Base-by-base conservation (phyloP, 1,140 invertebrate genomes). In the Eumeta japonica region DNA sequence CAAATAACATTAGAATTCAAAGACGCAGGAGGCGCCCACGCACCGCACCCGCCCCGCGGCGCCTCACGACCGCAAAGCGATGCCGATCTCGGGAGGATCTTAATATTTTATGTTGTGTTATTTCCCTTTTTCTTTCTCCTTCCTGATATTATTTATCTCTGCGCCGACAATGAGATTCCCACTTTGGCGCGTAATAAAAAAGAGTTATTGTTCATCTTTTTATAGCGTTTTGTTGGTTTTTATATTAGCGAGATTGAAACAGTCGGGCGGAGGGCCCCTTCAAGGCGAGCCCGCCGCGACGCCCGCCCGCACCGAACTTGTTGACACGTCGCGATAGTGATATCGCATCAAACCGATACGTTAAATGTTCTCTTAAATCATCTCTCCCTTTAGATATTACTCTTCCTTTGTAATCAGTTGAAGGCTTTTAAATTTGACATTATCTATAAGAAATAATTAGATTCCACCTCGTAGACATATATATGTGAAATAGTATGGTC, bases 71-170 rank as follows among this genome's bases (percentile, higher is more conserved):
- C 68, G 55, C 68, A 60, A 52, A 71, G 72, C 70, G 60, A 70
- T 64, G 66, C 65, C 66, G 70, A 72, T 71, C 66, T 62, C 55
- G 57, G 62, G 55, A 60, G 62, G 67, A 71, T 72, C 67, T 74
- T 70, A 72, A 74, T 74, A 72, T 72, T 74, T 74, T 66, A 70
- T 74, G 65, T 71, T 71, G 70, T 74, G 65, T 70, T 71, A 71
- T 73, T 71, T 65, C 62, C 59, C 57, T 72, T 66, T n/a, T 56
- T 60, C 55, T 59, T 66, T 64, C 70, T 67, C 66, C 60, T 64
- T 70, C 56, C 56, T 63, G 54, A 64, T 68, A 70, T 66, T 70
- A 72, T 72, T 74, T 72, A 72, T 71, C 58, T 71, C 58, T 49
- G 55, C 50, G 55, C 62, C 63, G 62, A 70, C 65, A 71, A 66